A percentile compares a stretch with the other conserved stretches of the same genome.
phyloP scores from a whole-genome alignment of 2,113 vertebrate species.

The Rhizomys pruinosus region DNA sequence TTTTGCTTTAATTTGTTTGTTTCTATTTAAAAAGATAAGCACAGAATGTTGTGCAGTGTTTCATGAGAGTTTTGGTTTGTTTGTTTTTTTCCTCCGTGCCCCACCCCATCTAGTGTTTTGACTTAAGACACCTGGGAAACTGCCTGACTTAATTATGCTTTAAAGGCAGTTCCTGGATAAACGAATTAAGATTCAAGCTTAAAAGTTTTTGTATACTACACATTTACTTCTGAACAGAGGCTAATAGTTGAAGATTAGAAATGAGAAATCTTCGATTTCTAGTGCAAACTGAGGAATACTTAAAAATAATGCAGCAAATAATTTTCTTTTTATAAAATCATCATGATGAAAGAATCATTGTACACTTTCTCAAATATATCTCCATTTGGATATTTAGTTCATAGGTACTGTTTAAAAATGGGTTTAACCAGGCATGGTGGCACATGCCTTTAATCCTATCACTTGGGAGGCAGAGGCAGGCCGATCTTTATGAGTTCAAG shows the following conservation, averaged over 20 bases:
- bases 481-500: too few relatives aligned
- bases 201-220: neutral
- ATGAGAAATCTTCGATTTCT: neutral
- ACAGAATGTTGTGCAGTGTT: neutral
- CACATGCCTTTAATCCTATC: too few relatives aligned
- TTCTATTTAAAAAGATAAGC: neutral
- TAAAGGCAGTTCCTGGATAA: constrained; percentile 15
- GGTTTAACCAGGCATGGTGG: too few relatives aligned
- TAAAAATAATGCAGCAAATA: neutral
- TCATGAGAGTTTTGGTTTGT: neutral
- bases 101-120: neutral
- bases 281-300: neutral
- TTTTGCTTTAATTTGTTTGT: neutral
- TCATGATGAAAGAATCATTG: neutral
- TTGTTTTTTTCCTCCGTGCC: neutral
- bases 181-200: constrained; percentile 9
- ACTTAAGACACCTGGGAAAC: neutral
- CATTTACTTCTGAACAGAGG: constrained; percentile 22
- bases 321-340: neutral
- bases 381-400: neutral
- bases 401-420: neutral
- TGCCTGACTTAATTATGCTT: neutral
- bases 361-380: neutral
- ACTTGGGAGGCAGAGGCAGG: too few relatives aligned
- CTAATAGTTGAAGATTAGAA: constrained; percentile 14